Evolutionary conservation across 2,113 vertebrate genomes (phyloP).

Genomic region (Bucco capensis): DNA sequence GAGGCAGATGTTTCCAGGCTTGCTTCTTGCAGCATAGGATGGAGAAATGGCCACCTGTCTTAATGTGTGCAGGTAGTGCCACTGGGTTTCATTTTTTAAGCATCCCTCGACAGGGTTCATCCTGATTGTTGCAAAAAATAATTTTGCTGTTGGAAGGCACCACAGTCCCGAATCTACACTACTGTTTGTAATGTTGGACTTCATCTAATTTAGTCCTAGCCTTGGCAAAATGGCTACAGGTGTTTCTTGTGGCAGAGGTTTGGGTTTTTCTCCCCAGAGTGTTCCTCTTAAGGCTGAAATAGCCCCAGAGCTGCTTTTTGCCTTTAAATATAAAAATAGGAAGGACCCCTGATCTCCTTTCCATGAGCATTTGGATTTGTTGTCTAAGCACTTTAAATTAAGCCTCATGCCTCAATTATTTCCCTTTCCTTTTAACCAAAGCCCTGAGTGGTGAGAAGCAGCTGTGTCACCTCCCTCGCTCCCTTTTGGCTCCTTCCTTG

Average conservation of each 20-base stretch:
- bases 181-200: background rate
- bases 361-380: background rate
- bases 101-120: background rate
- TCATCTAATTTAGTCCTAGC: background rate
- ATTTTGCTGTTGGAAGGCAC: background rate
- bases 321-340: slow-evolving; percentile 22
- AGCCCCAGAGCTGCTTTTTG: background rate
- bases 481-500: background rate
- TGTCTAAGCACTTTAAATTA: slow-evolving; percentile 21
- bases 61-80: background rate
- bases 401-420: slow-evolving; percentile 6
- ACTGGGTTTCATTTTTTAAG: background rate
- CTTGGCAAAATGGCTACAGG: background rate
- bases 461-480: background rate
- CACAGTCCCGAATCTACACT: background rate
- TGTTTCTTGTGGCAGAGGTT: background rate
- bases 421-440: slow-evolving; percentile 11
- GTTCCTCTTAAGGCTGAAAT: background rate
- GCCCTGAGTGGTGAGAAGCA: background rate
- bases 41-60: background rate
- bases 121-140: background rate
- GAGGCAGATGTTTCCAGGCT: background rate
- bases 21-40: background rate
- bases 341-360: slow-evolving; percentile 7
- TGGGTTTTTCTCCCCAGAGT: background rate